Percentiles rank a stretch among this genome's conserved stretches.
Conservation (phyloP, 2,888 invertebrate species). For the Steinernema scapterisci region DNA sequence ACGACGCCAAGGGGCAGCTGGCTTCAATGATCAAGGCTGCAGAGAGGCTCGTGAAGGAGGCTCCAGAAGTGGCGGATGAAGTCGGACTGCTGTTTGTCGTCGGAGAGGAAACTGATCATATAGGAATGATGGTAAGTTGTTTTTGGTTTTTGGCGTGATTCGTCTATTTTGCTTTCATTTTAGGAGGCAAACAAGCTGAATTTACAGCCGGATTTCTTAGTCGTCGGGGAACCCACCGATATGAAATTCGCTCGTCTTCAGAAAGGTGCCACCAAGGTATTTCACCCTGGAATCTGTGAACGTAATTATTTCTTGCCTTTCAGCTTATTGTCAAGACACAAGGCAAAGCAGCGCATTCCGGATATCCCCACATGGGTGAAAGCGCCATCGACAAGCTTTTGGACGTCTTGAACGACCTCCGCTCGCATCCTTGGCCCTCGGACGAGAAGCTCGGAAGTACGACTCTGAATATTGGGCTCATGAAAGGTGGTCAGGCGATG, state of each 20-base stretch:
- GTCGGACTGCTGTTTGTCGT: slow-evolving; percentile 63
- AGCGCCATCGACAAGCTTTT: slow-evolving; percentile 61
- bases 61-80: slow-evolving; percentile 49
- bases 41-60: slow-evolving; percentile 42
- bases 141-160: slow-evolving; percentile 7
- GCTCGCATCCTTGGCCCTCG: slow-evolving; percentile 54
- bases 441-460: slow-evolving; percentile 52
- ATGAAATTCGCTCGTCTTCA: slow-evolving; percentile 59
- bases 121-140: slow-evolving; percentile 59
- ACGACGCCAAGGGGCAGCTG: slow-evolving; percentile 65
- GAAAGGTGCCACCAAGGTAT: slow-evolving; percentile 63
- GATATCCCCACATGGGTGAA: slow-evolving; percentile 59
- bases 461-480: slow-evolving; percentile 60
- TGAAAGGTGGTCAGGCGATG: slow-evolving; percentile 62
- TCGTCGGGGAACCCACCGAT: slow-evolving; percentile 67
- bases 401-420: slow-evolving; percentile 54
- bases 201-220: slow-evolving; percentile 55
- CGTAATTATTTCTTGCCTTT: neutral
- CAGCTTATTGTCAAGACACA: slow-evolving; percentile 37
- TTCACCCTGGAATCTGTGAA: neutral
- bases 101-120: slow-evolving; percentile 63
- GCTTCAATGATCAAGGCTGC: slow-evolving; percentile 62
- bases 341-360: slow-evolving; percentile 45
- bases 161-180: slow-evolving; percentile 23
- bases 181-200: slow-evolving; percentile 56